Base-by-base conservation (phyloP, 2,797 vertebrate species). In the Erethizon dorsatum region DNA sequence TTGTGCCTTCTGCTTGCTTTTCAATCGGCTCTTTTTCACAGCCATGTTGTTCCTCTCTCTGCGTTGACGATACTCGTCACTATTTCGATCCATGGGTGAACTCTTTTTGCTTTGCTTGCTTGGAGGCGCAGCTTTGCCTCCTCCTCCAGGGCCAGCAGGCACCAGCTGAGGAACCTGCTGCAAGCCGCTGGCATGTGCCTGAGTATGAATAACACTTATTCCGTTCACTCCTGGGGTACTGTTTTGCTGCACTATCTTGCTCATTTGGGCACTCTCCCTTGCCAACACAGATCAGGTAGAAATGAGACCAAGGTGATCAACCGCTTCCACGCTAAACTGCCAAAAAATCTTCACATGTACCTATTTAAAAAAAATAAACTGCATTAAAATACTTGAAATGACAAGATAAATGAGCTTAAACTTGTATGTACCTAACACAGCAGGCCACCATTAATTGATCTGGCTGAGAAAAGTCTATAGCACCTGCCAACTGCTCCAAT, bases 31-130 rank as follows among this genome's bases (percentile, higher is more conserved):
- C 99, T 99, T 99, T 97, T 99, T 99, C 97, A 99, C 99, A 0
- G 99, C 99, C 99, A 99, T 99, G 98, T 99, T 99, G 99, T 99
- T 99, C 79, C 99, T 98, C 88, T 99, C 99, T 17, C 99, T 98
- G 20, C 99, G 99, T 97, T 99, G 99, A 0, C 99, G 99, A 96
- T 99, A 99, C 96, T 99, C 99, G 0, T 99, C 99, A 9, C 99
- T 99, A 98, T 99, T 99, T n/a, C 99, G 99, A 97, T 99, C 99
- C 90, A 99, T 97, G 0, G 94, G 97, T 5, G 98, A 99, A 73
- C 99, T 99, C 96, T 99, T 99, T 96, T 99, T 99, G 86, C 99
- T 98, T 97, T 99, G 99, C 92, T 99, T 99, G 98, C 99, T 99
- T 0, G 99, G 99, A 95, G 99, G 98, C 86, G 97, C 98, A 24